phyloP scores from a whole-genome alignment of 1,140 invertebrate species.

The Branchinecta lynchi region DNA sequence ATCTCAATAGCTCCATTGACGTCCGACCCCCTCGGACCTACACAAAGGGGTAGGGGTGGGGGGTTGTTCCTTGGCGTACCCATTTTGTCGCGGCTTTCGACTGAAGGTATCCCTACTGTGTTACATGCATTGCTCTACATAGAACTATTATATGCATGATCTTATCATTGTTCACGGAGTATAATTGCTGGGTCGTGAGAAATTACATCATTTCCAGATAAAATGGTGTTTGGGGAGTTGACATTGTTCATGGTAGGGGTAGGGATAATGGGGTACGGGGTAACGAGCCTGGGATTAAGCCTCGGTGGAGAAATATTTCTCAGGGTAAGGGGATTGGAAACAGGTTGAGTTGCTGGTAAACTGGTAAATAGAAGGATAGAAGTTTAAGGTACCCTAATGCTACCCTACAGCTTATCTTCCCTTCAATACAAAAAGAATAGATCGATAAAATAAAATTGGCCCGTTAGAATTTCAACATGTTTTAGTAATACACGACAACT shows the following conservation, averaged over 20 bases:
- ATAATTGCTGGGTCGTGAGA: conserved; percentile 7
- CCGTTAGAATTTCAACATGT: too few species aligned
- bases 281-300: not conserved
- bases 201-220: conserved; percentile 5
- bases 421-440: too few species aligned
- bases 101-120: conserved; percentile 3
- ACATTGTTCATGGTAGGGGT: not conserved
- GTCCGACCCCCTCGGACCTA: not conserved
- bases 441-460: too few species aligned
- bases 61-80: conserved; percentile 6
- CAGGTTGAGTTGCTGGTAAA: too few species aligned
- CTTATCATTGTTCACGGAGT: not conserved
- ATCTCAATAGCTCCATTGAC: conserved; percentile 9
- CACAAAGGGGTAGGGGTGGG: not conserved
- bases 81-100: conserved; percentile 1
- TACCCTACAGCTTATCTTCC: too few species aligned
- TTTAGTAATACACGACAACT: too few species aligned
- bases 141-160: conserved; percentile 10
- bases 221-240: not conserved
- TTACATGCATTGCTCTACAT: conserved; percentile 10
- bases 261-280: not conserved
- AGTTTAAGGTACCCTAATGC: too few species aligned
- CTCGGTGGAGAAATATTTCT: not conserved
- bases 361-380: too few species aligned
- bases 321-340: too few species aligned